phyloP scores from a whole-genome alignment of 1,140 invertebrate species.

The Habropoda laboriosa region DNA sequence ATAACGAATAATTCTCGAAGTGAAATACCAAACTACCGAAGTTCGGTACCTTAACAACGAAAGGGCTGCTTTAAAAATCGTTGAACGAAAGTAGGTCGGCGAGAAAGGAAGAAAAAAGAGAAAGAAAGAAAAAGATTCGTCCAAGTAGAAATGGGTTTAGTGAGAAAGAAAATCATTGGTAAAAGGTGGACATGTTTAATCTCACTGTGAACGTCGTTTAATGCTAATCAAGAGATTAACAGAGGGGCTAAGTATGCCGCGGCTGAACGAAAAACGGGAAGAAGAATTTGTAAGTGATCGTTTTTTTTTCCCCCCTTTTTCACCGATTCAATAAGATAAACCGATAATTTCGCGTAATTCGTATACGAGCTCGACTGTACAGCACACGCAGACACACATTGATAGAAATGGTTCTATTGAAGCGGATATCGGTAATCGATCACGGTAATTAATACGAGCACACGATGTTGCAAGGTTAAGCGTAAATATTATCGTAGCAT shows the following conservation, averaged over 20 bases:
- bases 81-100: not conserved
- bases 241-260: not conserved
- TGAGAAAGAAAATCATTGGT: constrained; percentile 17
- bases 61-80: constrained; percentile 4
- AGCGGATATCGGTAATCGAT: constrained; percentile 35
- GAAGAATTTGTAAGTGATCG: constrained; percentile 23
- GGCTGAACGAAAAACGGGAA: not conserved
- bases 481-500: constrained; percentile 40
- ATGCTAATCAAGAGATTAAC: constrained; percentile 38
- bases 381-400: not conserved
- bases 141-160: not conserved
- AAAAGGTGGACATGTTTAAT: constrained; percentile 15
- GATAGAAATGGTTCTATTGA: constrained; percentile 4
- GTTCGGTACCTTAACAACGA: no score
- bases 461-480: constrained; percentile 31
- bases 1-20: no score
- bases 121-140: no score
- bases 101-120: not conserved
- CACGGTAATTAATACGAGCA: constrained; percentile 19
- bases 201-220: constrained; percentile 8
- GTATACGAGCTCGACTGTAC: no score
- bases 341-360: not conserved
- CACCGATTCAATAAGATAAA: not conserved
- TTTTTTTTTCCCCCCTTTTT: not conserved
- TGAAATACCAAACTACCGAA: no score